phyloP scores from a whole-genome alignment of 2,797 vertebrate species.

The Dromococcyx pavoninus region DNA sequence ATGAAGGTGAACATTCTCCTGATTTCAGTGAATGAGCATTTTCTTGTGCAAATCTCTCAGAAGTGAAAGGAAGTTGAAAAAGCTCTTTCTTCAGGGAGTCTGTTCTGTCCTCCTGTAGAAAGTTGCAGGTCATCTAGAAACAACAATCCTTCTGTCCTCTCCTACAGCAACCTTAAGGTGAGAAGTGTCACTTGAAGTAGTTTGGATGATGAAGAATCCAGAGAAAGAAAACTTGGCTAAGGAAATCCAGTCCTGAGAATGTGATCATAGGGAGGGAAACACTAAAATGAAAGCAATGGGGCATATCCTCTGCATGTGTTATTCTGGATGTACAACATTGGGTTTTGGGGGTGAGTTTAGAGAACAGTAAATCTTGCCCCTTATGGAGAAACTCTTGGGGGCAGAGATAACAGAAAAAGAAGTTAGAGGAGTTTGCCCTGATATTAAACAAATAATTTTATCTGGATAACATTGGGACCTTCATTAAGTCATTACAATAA shows the following conservation, averaged over 20 bases:
- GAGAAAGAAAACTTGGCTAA: neutral
- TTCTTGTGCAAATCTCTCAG: neutral
- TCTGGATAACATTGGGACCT: neutral
- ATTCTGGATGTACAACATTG: neutral
- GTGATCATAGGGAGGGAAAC: neutral
- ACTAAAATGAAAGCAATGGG: neutral
- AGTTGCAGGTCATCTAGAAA: neutral
- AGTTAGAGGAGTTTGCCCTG: neutral
- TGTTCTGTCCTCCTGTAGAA: fast-evolving
- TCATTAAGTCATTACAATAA: neutral
- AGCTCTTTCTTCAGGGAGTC: neutral
- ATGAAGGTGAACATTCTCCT: neutral
- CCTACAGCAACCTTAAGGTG: neutral
- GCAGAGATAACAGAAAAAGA: neutral
- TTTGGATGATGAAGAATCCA: neutral
- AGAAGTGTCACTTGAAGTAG: neutral
- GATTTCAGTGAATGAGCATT: neutral
- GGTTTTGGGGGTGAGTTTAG: neutral
- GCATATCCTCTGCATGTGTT: neutral
- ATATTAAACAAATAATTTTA: neutral
- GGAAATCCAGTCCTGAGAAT: neutral
- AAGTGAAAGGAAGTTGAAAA: neutral
- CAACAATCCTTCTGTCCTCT: neutral
- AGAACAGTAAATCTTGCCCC: neutral
- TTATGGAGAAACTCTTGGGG: neutral